Percentiles rank a stretch among this genome's conserved stretches.
Evolutionary conservation across 2,888 invertebrate species (phyloP).

Genomic region (Monopis laevigella): DNA sequence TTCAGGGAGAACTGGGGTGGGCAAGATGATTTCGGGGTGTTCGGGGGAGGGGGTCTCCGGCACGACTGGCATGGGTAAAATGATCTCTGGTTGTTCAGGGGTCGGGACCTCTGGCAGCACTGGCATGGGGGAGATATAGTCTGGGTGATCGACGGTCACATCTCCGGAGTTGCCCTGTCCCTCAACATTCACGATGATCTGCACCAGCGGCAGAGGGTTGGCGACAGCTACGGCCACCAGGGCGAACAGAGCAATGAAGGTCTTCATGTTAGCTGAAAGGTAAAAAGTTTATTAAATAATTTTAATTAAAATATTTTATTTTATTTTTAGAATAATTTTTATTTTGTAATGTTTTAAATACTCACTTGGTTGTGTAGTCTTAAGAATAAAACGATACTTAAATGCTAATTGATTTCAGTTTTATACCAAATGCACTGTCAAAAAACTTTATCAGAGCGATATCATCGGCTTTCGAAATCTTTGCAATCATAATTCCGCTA

Average conservation of each 20-base stretch:
- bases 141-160: conserved; percentile 17
- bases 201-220: conserved; percentile 34
- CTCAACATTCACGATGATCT: conserved; percentile 33
- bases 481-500: too few species aligned
- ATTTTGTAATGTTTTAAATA: too few species aligned
- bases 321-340: too few species aligned
- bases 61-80: conserved; percentile 14
- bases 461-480: too few species aligned
- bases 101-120: background rate
- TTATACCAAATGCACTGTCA: too few species aligned
- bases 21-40: too few species aligned
- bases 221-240: conserved; percentile 33
- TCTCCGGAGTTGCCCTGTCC: conserved; percentile 21
- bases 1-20: conserved; percentile 14
- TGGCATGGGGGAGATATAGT: background rate
- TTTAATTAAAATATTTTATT: too few species aligned
- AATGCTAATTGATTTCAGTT: too few species aligned
- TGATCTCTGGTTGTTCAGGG: conserved; percentile 12
- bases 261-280: conserved; percentile 30
- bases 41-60: conserved; percentile 14
- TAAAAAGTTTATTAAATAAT: too few species aligned
- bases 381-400: too few species aligned
- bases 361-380: too few species aligned
- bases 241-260: conserved; percentile 31
- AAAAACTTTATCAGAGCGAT: too few species aligned